phyloP scores from a whole-genome alignment of 2,888 invertebrate genomes.

The Parnassius glacialis region DNA sequence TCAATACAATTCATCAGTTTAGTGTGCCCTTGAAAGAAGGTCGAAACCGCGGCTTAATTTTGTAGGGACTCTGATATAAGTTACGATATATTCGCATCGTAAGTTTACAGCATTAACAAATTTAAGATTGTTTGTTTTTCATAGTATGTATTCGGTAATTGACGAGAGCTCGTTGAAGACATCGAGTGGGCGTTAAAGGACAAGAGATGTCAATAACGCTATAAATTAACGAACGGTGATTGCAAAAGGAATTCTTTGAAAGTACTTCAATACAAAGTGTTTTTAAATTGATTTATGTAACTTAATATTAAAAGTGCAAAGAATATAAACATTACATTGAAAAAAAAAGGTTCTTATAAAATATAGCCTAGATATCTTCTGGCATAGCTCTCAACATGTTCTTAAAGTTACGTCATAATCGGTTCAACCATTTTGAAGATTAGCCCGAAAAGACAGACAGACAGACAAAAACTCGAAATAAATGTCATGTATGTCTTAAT shows the following conservation, averaged over 20 bases:
- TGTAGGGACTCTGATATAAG: constrained; percentile 43
- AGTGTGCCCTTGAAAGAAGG: constrained; percentile 65
- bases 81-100: constrained; percentile 49
- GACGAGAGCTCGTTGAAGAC: constrained; percentile 62
- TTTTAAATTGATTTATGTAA: background rate
- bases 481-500: too few species aligned
- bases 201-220: constrained; percentile 36
- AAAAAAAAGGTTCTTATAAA: too few species aligned
- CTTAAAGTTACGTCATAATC: too few species aligned
- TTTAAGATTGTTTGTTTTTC: constrained; percentile 58
- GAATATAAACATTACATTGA: background rate
- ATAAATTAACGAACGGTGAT: constrained; percentile 29
- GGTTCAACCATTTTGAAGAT: too few species aligned
- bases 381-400: too few species aligned
- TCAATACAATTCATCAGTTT: constrained; percentile 54
- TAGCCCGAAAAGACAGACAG: too few species aligned
- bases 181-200: constrained; percentile 63
- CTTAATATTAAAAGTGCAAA: background rate
- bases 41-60: constrained; percentile 58
- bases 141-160: constrained; percentile 66
- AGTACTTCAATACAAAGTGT: background rate
- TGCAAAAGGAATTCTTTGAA: constrained; percentile 26
- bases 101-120: constrained; percentile 57
- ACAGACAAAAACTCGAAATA: too few species aligned
- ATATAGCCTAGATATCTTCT: too few species aligned